Conservation (phyloP, 2,888 invertebrate genomes). For the Eilema sororculum region DNA sequence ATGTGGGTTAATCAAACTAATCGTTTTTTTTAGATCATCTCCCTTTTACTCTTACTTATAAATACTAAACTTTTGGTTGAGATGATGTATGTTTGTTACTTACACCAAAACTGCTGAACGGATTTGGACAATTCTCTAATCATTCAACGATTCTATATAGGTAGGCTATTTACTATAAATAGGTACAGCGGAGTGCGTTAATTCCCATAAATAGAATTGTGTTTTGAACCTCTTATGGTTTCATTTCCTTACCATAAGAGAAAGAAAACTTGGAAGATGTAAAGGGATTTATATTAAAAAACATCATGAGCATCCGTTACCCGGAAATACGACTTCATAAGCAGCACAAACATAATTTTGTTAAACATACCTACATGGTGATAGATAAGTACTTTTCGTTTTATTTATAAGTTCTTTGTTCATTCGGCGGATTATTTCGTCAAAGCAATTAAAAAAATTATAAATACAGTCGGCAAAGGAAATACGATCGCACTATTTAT, state of each 20-base stretch:
- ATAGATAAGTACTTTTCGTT: not conserved
- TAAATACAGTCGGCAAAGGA: too few species aligned
- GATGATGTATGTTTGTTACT: not conserved
- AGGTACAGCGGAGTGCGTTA: not conserved
- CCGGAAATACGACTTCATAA: constrained; percentile 9
- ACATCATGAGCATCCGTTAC: not conserved
- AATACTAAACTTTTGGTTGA: not conserved
- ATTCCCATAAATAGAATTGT: not conserved
- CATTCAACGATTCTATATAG: too few species aligned
- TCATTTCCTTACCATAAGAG: not conserved
- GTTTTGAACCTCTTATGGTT: not conserved
- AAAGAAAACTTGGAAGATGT: not conserved
- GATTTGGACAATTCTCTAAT: not conserved
- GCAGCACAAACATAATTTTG: constrained; percentile 7
- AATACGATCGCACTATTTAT: too few species aligned
- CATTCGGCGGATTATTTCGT: not conserved
- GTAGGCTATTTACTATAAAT: too few species aligned
- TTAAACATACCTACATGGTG: not conserved
- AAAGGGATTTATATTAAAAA: not conserved
- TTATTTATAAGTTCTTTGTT: not conserved
- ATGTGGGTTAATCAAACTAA: not conserved
- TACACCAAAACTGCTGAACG: not conserved
- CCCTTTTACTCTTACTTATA: not conserved
- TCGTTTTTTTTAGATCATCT: not conserved
- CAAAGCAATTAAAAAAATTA: not conserved